Percentiles rank a stretch among this genome's conserved stretches.
These are phyloP conservation scores for Gallirallus australis DNA, from an alignment of 2,797 vertebrate species.

Conservation along the genomic window DNA sequence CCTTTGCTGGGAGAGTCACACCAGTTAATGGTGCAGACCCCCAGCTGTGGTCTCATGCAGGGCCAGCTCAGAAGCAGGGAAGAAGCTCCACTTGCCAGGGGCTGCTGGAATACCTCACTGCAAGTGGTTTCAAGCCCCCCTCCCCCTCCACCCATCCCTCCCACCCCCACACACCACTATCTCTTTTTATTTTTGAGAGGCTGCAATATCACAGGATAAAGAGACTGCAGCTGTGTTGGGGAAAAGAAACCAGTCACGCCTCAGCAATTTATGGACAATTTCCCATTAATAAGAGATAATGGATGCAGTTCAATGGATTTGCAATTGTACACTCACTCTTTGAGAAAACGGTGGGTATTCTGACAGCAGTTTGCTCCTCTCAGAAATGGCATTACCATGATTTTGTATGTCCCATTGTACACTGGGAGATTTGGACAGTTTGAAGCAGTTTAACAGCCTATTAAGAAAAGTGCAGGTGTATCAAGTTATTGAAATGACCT, in stretches of 20 bases:
- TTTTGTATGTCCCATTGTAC: slow-evolving; percentile 57
- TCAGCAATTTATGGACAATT: slow-evolving; percentile 81
- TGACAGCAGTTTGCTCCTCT: slow-evolving; percentile 63
- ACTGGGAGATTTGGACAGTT: slow-evolving; percentile 39
- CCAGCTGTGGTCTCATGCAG: background rate
- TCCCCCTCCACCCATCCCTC: background rate
- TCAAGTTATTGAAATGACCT: background rate
- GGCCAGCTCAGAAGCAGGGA: background rate
- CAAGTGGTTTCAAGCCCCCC: background rate
- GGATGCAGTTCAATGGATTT: slow-evolving; percentile 74
- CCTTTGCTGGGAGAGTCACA: background rate
- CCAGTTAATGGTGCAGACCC: background rate
- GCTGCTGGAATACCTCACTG: background rate
- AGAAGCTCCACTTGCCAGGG: background rate
- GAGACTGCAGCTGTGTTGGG: slow-evolving; percentile 77
- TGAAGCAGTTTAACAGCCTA: background rate
- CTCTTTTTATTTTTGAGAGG: slow-evolving; percentile 59
- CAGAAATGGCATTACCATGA: slow-evolving; percentile 60
- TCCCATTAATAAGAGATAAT: slow-evolving; percentile 82
- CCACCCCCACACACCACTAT: background rate
- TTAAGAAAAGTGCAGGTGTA: background rate
- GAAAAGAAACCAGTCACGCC: slow-evolving; percentile 73
- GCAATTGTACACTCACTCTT: slow-evolving; percentile 63
- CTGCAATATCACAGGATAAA: slow-evolving; percentile 71
- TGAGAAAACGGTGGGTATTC: slow-evolving; percentile 51